Percentiles rank a stretch among this genome's conserved stretches.
Conservation (phyloP, 2,888 invertebrate species). For the Seira sanloemensis region DNA sequence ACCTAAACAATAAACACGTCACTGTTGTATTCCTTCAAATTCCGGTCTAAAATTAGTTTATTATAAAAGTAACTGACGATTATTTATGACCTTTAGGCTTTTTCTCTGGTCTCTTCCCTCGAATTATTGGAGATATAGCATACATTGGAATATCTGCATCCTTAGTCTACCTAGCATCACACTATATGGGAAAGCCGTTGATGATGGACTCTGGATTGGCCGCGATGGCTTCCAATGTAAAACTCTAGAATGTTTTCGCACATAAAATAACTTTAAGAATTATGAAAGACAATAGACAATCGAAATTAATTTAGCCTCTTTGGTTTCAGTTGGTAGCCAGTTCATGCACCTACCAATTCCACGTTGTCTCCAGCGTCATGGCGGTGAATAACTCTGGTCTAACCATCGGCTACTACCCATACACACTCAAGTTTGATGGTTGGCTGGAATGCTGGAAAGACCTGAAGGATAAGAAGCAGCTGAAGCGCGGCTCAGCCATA, state of each 20-base stretch:
- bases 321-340: constrained; percentile 84
- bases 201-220: constrained; percentile 43
- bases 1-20: no score
- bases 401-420: constrained; percentile 87
- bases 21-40: no score
- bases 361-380: constrained; percentile 94
- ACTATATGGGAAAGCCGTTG: constrained; percentile 74
- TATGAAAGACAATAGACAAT: not conserved
- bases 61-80: no score
- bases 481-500: constrained; percentile 91
- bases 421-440: constrained; percentile 83
- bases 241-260: not conserved
- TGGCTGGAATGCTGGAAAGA: constrained; percentile 92
- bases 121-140: constrained; percentile 88
- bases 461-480: constrained; percentile 83
- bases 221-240: constrained; percentile 59
- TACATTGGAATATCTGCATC: constrained; percentile 87
- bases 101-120: constrained; percentile 91
- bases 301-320: not conserved
- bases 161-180: constrained; percentile 86
- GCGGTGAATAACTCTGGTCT: constrained; percentile 89
- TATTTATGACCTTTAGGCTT: constrained; percentile 82
- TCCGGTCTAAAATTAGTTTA: no score
- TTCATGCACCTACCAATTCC: constrained; percentile 91
- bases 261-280: not conserved